Base-by-base conservation (phyloP, 2,797 vertebrate genomes). In the Lithobates pipiens region DNA sequence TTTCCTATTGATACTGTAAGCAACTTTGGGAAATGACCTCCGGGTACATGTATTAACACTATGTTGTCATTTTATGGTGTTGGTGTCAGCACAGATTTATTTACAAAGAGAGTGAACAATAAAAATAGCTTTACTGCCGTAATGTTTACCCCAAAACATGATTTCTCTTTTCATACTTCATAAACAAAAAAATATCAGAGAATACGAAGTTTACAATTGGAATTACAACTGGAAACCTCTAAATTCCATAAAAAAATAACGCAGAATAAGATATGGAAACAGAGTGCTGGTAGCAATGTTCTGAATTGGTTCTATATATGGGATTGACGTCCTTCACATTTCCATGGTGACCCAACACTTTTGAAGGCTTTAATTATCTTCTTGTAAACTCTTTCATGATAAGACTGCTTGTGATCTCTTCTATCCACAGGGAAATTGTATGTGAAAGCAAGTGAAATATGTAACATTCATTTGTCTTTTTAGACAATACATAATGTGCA, bases 321-420 rank as follows among this genome's bases (percentile, higher is more conserved):
- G 68, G 79, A 82, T 76, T 71, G 85, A 86, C 73, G 79, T 86
- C 63, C 67, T 72, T 82, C 34, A 71, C n/a, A 76, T 86, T 86
- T 77, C 85, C 79, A 86, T 81, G 85, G 85, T 86, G 77, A 86
- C 72, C 78, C 63, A 68, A 39, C 10, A n/a, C 44, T 69, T 86
- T 76, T 71, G 34, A 77, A 70, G 67, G 61, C 73, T 69, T 74
- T 80, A 85, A 80, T 76, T 69, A 74, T 76, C 71, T 85, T 77
- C 68, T 57, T 76, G 25, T 69, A 76, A 85, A 80, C 15, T 76
- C 71, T 85, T 81, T 77, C 63, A 46, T 71, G 36, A 46, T 69
- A 46, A 70, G 54, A 77, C 65, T 80, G 73, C 79, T 63, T 86
- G 73, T 65, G n/a, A 86, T 82, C 46, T 81, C 73, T 76, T 76